Base-by-base conservation (phyloP, 2,888 invertebrate genomes). In the Teleiodes luculella region DNA sequence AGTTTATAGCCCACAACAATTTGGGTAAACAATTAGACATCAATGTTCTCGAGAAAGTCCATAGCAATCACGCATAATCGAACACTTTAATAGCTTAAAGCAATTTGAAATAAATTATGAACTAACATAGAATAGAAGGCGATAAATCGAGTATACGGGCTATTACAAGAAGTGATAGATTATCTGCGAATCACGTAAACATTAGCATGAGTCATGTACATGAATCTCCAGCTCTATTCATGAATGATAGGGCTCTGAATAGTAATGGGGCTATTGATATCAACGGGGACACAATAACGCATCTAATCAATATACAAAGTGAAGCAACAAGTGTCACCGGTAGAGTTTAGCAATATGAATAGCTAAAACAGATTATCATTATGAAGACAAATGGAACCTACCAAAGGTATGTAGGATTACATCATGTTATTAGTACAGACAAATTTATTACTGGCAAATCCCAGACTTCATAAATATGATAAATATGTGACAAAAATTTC, bases 11-110 rank as follows among this genome's bases (percentile, higher is more conserved):
- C 20, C 43, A 24, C n/a, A 37, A 13, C 14, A 16, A 4, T 46
- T 31, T 16, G 8, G 46, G 3, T 16, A 48, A 33, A 50, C 37
- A 53, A 52, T 43, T 58, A 53, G 50, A 28, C 52, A 54, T 46
- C 30, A 41, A 53, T 52, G 28, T 28, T 10, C 36, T 53, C 46
- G 55, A 52, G 55, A 57, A 56, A 55, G 55, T 46, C 16, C 39
- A 30, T 53, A 55, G 62, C 57, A 66, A 66, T 60, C 45, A 35
- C 31, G 48, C 35, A 35, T 35, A 48, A 48, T 35, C 35, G 35
- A 48, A n/a, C 43, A 43, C 28, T 16, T 7, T 43, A 43, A 43
- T 43, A 7, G 16, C 31, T 31, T 30, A 46, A 46, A 31, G 30
- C 31, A 31, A 46, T 31, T 46, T 13, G 46, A 31, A 31, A 31